A percentile compares a stretch with the other conserved stretches of the same genome.
Evolutionary conservation across 35 echinoderm and acorn worm species (phyloP).

Genomic region (Acanthaster planci): DNA sequence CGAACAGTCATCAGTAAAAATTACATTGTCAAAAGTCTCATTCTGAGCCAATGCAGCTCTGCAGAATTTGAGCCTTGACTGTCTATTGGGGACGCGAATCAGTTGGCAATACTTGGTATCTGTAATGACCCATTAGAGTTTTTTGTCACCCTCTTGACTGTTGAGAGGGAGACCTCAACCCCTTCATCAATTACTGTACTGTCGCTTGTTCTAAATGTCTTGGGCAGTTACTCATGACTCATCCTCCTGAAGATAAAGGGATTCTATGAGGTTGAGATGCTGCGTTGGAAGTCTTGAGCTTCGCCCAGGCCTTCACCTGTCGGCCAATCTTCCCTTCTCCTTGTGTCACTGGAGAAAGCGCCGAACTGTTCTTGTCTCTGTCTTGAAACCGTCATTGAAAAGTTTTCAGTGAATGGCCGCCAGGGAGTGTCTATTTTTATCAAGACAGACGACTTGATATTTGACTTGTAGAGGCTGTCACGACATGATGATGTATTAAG

Average conservation of each 20-base stretch:
- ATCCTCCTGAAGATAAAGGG: slow-evolving; percentile 20
- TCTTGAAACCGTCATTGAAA: not conserved
- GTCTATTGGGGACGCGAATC: too few relatives aligned
- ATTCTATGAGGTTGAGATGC: slow-evolving; percentile 20
- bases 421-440: too few relatives aligned
- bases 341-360: not conserved
- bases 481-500: not conserved
- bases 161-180: not conserved
- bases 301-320: not conserved
- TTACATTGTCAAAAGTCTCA: too few relatives aligned
- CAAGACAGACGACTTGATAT: too few relatives aligned
- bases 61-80: too few relatives aligned
- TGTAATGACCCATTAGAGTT: too few relatives aligned
- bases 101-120: too few relatives aligned
- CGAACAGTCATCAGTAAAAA: too few relatives aligned
- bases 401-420: too few relatives aligned
- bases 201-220: slow-evolving; percentile 26
- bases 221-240: slow-evolving; percentile 56
- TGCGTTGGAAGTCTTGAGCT: not conserved
- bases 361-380: not conserved
- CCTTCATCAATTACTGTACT: not conserved
- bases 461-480: not conserved
- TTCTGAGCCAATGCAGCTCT: too few relatives aligned
- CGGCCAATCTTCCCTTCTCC: not conserved
- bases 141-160: too few relatives aligned